Conservation (phyloP, 2,797 vertebrate species). For the Sebastes variabilis region DNA sequence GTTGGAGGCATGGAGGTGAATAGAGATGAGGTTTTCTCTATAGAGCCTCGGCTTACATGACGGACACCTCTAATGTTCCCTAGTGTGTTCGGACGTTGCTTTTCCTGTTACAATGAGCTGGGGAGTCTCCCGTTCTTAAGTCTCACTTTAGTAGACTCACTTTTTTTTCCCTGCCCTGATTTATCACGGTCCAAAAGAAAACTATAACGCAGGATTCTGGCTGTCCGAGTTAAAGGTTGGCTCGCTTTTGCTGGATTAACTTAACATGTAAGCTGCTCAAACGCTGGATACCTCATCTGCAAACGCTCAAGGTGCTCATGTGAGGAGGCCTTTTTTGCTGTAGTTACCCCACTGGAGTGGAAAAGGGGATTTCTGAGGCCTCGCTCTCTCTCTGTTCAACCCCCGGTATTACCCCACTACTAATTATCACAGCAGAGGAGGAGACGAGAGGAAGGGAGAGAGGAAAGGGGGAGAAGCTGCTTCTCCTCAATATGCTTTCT, state of each 20-base stretch:
- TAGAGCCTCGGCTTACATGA: slow-evolving; percentile 68
- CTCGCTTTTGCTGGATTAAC: slow-evolving; percentile 36
- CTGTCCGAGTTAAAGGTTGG: slow-evolving; percentile 12
- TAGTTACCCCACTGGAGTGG: slow-evolving; percentile 63
- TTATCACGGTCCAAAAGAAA: slow-evolving; percentile 17
- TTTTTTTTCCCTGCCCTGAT: not conserved
- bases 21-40: slow-evolving; percentile 77
- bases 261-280: slow-evolving; percentile 26
- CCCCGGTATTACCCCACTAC: slow-evolving; percentile 65
- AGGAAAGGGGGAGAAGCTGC: slow-evolving; percentile 29
- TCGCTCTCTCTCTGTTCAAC: slow-evolving; percentile 49
- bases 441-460: slow-evolving; percentile 35
- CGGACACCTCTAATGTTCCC: slow-evolving; percentile 70
- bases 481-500: slow-evolving; percentile 74
- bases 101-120: slow-evolving; percentile 69
- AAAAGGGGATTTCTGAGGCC: slow-evolving; percentile 83
- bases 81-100: slow-evolving; percentile 62
- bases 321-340: slow-evolving; percentile 52
- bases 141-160: slow-evolving; percentile 37
- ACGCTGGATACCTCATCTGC: slow-evolving; percentile 35
- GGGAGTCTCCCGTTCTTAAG: slow-evolving; percentile 51
- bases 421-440: slow-evolving; percentile 74
- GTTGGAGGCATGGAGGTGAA: slow-evolving; percentile 81
- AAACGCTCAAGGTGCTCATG: slow-evolving; percentile 48
- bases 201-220: slow-evolving; percentile 16